Evolutionary conservation across 2,888 invertebrate genomes (phyloP), one percentile per base, ranked within the genome.

Genomic region (Nymphalis polychloros): DNA sequence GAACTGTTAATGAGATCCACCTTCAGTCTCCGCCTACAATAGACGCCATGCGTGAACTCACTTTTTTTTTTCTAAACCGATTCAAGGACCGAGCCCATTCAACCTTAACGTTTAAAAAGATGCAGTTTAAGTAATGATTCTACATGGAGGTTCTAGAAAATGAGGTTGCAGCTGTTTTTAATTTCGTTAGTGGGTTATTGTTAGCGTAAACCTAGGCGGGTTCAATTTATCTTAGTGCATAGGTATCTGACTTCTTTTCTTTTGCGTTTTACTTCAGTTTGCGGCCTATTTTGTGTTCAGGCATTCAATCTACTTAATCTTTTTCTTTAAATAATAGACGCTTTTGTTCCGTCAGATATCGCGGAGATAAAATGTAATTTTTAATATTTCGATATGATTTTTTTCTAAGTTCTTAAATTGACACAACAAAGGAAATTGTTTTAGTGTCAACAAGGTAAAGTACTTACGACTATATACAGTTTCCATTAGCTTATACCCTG

Each of bases 1-100:
- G 79, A 78, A 87, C 87, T 81, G 84, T 85, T 91, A 92, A 92
- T 91, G 91, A 92, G 91, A 91, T 90, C 87, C 84, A 89, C 89
- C 90, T 90, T 86, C 77, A 52, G 85, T 87, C 86, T 88, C 89
- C 86, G 78, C 83, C 83, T 89, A 91, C 90, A 92, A 92, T 92
- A 84, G 84, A 84, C 84, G 87, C 81, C 84, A 85, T 87, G 89
- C 87, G 88, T 91, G 86, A 83, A 83, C 79, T 87, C 88, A 84
- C 81, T 87, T 76, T 78, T 77, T 78, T 77, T 86, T 86, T 85
- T 77, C 75, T 77, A 79, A 76, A 76, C 75, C 76, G 80, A 80
- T 81, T 80, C 87, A 87, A 88, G 88, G 84, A 88, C 83, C 81
- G 83, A 76, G 78, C 78, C 81, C 81, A 89, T 90, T 90, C 91